Evolutionary conservation across 2,888 invertebrate genomes (phyloP).

Genomic region (Metacarcinus magister): DNA sequence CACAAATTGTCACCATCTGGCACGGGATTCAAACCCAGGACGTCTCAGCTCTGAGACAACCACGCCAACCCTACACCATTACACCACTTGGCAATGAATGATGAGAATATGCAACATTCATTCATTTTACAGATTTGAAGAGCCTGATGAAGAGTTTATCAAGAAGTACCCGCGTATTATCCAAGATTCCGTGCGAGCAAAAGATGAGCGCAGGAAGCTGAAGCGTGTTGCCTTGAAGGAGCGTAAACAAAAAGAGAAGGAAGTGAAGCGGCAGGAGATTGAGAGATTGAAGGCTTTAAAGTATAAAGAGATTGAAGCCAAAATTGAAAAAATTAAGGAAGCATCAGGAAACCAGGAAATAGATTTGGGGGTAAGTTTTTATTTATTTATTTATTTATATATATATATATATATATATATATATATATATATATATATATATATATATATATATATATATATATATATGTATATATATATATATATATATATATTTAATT

Average conservation of each 20-base stretch:
- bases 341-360: slow-evolving; percentile 93
- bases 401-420: background rate
- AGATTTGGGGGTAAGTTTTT: slow-evolving; percentile 86
- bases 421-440: background rate
- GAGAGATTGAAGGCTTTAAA: slow-evolving; percentile 94
- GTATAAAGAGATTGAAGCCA: slow-evolving; percentile 94
- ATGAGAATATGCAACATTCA: background rate
- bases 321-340: slow-evolving; percentile 93
- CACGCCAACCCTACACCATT: too few relatives aligned
- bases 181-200: slow-evolving; percentile 91
- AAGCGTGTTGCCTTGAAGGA: slow-evolving; percentile 57
- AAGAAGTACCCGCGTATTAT: slow-evolving; percentile 96
- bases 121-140: slow-evolving; percentile 90
- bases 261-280: slow-evolving; percentile 92
- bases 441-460: too few relatives aligned
- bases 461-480: too few relatives aligned
- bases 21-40: too few relatives aligned
- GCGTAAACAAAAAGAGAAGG: slow-evolving; percentile 73
- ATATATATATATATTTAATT: too few relatives aligned
- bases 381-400: background rate
- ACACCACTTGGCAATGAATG: background rate
- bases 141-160: slow-evolving; percentile 96
- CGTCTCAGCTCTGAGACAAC: too few relatives aligned
- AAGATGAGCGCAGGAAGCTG: slow-evolving; percentile 90
- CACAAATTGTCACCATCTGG: too few relatives aligned